Evolutionary conservation across 2,113 vertebrate species (phyloP).

Genomic region (Hylia prasina): DNA sequence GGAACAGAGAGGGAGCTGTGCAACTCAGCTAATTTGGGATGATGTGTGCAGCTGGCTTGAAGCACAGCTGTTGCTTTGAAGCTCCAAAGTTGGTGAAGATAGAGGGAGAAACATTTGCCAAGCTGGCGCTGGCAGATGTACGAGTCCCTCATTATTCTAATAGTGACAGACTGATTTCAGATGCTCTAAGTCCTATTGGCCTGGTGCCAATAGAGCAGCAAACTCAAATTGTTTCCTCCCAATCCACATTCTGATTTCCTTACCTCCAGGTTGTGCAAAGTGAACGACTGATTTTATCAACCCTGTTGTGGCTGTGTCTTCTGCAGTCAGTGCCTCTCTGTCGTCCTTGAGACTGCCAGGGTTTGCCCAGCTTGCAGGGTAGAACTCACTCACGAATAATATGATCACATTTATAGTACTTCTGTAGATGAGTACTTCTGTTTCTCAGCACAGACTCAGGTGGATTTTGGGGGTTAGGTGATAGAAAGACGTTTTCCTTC

Average conservation of each 20-base stretch:
- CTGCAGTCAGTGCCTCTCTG: not conserved
- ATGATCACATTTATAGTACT: not conserved
- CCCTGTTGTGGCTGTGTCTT: not conserved
- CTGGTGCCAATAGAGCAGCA: not conserved
- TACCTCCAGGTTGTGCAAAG: not conserved
- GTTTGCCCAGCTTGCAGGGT: not conserved
- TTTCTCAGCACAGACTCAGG: not conserved
- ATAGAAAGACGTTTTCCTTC: not conserved
- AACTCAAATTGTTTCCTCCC: not conserved
- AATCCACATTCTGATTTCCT: not conserved
- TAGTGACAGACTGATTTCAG: not conserved
- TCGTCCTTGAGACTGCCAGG: fast-evolving
- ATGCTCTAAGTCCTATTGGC: not conserved
- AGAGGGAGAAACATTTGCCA: not conserved
- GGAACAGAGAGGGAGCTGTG: not conserved
- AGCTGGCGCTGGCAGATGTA: not conserved
- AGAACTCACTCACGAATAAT: not conserved
- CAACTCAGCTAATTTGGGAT: not conserved
- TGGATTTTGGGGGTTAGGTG: not conserved
- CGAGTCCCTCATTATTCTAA: not conserved
- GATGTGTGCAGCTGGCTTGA: not conserved
- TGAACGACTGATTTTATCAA: not conserved
- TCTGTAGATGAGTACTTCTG: not conserved
- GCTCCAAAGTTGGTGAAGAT: not conserved
- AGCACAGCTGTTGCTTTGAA: not conserved